Evolutionary conservation across 1,140 invertebrate genomes (phyloP).

Genomic region (Neodiprion pinetum): DNA sequence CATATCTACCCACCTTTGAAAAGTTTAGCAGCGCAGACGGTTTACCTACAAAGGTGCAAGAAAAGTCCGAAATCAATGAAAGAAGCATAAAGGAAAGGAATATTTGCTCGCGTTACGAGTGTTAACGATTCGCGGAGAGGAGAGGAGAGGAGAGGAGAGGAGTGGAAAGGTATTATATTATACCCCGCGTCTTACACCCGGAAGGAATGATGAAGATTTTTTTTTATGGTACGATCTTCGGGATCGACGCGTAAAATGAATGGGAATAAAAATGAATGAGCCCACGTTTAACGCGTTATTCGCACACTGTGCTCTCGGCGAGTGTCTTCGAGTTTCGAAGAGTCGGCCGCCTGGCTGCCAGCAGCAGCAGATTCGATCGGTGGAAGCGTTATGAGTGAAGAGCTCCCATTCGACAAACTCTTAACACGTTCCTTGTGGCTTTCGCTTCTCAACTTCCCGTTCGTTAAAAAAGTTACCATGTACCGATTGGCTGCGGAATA

Average conservation of each 20-base stretch:
- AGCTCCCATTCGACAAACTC: neutral
- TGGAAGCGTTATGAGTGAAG: neutral
- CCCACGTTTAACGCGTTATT: neutral
- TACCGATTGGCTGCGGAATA: neutral
- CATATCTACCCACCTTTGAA: neutral
- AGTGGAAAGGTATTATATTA: neutral
- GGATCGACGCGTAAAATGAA: neutral
- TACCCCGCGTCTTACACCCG: neutral
- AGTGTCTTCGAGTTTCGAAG: too few species aligned
- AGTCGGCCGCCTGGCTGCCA: too few species aligned
- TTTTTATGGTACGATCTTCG: neutral
- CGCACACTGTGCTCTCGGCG: neutral
- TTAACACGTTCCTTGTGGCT: slow-evolving; percentile 1
- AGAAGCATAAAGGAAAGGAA: neutral
- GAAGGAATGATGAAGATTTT: neutral
- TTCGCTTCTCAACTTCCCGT: neutral
- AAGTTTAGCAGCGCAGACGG: neutral
- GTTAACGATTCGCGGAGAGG: neutral
- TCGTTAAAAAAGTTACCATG: neutral
- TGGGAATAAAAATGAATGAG: neutral
- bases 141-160: neutral
- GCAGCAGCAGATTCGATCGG: neutral
- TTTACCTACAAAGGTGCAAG: neutral
- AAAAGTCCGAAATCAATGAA: slow-evolving; percentile 5
- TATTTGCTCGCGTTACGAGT: neutral